Conservation (phyloP, 2,113 vertebrate species). For the Lophius piscatorius region DNA sequence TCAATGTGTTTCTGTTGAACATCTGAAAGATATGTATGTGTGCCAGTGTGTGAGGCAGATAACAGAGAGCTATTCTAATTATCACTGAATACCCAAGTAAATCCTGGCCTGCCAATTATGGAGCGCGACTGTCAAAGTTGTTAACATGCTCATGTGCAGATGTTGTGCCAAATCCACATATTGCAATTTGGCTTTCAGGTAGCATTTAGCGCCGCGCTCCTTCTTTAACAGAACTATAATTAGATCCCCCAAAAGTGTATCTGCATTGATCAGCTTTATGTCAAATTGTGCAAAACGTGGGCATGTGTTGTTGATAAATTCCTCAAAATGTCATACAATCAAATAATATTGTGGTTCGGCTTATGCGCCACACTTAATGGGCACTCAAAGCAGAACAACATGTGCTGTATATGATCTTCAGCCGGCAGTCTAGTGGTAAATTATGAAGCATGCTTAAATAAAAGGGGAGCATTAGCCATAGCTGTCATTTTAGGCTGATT, state of each 20-base stretch:
- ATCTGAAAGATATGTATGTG: constrained; percentile 16
- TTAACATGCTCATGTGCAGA: constrained; percentile 58
- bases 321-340: constrained; percentile 30
- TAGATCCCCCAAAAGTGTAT: not conserved
- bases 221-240: constrained; percentile 23
- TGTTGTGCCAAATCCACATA: constrained; percentile 47
- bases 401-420: constrained; percentile 39
- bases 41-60: not conserved
- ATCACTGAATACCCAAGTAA: constrained; percentile 72
- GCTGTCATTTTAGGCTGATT: constrained; percentile 66
- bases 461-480: constrained; percentile 67
- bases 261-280: constrained; percentile 28
- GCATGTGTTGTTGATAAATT: constrained; percentile 11
- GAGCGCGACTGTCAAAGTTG: constrained; percentile 68
- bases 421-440: constrained; percentile 49
- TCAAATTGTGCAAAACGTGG: constrained; percentile 20
- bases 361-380: constrained; percentile 21
- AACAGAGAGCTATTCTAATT: constrained; percentile 55
- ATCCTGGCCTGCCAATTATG: constrained; percentile 61
- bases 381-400: constrained; percentile 19
- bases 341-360: constrained; percentile 10
- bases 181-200: constrained; percentile 37
- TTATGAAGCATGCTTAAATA: constrained; percentile 62
- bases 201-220: constrained; percentile 10
- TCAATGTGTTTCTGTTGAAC: constrained; percentile 20